Conservation (phyloP, 2,113 vertebrate genomes). For the Hemiprocne comata region DNA sequence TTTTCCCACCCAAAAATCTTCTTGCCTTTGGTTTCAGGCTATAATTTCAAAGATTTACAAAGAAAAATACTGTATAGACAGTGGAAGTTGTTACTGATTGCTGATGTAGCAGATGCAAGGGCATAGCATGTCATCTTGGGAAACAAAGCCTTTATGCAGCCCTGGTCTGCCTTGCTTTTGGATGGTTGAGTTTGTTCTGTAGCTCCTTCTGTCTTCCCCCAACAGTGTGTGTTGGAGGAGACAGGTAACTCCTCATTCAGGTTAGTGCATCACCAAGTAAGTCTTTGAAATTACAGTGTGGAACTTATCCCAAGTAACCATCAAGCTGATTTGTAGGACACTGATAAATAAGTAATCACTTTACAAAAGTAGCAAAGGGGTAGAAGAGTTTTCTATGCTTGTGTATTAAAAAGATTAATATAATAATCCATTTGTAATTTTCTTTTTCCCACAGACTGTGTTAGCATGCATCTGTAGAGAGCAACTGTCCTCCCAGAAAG, state of each 20-base stretch:
- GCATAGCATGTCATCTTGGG: rapidly evolving
- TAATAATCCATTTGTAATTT: not conserved
- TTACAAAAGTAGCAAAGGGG: not conserved
- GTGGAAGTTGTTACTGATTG: not conserved
- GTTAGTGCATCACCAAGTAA: too few relatives aligned
- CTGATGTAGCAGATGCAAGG: not conserved
- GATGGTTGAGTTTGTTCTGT: not conserved
- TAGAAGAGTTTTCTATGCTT: not conserved
- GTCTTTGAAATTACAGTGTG: too few relatives aligned
- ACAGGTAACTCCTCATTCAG: not conserved
- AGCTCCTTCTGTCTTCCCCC: not conserved
- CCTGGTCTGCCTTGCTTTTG: not conserved
- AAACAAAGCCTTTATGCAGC: not conserved
- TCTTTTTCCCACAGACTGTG: conserved; percentile 22
- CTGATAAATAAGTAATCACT: not conserved
- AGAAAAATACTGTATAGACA: rapidly evolving
- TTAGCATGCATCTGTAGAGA: conserved; percentile 16
- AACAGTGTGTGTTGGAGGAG: rapidly evolving
- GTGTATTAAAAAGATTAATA: not conserved
- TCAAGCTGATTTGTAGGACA: not conserved
- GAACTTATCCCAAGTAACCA: not conserved
- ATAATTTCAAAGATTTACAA: not conserved
- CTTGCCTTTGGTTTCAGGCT: not conserved
- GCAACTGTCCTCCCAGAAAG: not conserved
- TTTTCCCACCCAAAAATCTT: not conserved